Evolutionary conservation across 2,888 invertebrate genomes (phyloP), one percentile per base, ranked within the genome.

Genomic region (Aphidius colemani): DNA sequence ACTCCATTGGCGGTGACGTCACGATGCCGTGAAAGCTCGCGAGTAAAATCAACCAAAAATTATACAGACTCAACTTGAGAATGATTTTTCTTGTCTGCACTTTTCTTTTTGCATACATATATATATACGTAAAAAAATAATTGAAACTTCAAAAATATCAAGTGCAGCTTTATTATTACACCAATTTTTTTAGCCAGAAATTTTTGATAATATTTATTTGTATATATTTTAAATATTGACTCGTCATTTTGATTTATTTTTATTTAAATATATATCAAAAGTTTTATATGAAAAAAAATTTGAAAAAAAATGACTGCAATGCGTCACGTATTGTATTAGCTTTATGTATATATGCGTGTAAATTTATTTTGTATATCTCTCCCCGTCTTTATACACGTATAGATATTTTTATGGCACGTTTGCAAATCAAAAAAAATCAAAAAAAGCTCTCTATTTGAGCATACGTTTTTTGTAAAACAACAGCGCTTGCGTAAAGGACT

Each of bases 1-100:
- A 67, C 67, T 70, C 72, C 70, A 81, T 81, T 81, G 80, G 79
- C 60, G 61, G 67, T 69, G 68, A 69, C 70, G 71, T 70, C 67
- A 71, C 64, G 63, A 44, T 51, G 59, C 62, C 64, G 65, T 61
- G 63, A 61, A 57, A 63, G 66, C 65, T 61, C 65, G 66, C 62
- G 60, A 44, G 63, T 60, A 45, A 41, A 30, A 30, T 30, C 30
- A 30, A 5, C 30, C 30, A 30, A 30, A 30, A 30, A 5, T 30
- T 30, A 30, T 30, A 30, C 0, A 30, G 30, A 30, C 30, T n/a
- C n/a, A n/a, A n/a, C n/a, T 30, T 30, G 30, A 30, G 30, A 30
- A 30, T 30, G 30, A 30, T 30, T 30, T 30, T 30, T 30, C 3
- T 30, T 30, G 1, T 30, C 30, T 30, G 5, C 30, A 30, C 13